Base-by-base conservation (phyloP, 1,140 invertebrate genomes). In the Grapholita molesta region DNA sequence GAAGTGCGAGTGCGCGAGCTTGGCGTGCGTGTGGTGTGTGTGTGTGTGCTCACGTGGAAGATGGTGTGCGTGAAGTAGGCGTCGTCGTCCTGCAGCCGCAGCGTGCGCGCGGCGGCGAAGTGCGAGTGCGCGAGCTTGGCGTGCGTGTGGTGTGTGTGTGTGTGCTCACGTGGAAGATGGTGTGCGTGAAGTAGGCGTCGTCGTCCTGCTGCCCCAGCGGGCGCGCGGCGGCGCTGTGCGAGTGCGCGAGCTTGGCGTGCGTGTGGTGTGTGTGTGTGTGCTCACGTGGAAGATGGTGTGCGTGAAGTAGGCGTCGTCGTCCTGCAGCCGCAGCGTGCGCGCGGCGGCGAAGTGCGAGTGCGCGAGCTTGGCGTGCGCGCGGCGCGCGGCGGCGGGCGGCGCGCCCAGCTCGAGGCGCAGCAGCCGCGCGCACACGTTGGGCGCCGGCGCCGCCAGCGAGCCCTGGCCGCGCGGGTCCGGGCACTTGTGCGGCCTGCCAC, bases 311-410 rank as follows among this genome's bases (percentile, higher is more conserved):
- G 95, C 94, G 74, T 97, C 96, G 72, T 96, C 95, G 73, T 96
- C 95, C 12, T 95, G 94, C 32, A 95, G 93, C 66, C 97, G 93
- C 80, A 98, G 96, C 6, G 95, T 96, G 78, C 96, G 95, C 55
- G 96, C 94, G n/a, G 97, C 96, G 83, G 96, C 95, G 89, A 99
- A 99, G 82, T 96, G 93, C 77, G 97, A 96, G 91, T 99, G 98
- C 66, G 98, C 95, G 67, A 97, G 95, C 77, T 96, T 94, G 53
- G 96, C 93, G 91, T 98, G 95, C 61, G 96, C 92, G 77, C 95
- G 94, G 92, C 21, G 94, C 79, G 71, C 93, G 86, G 68, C 93
- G 86, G 66, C 93, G 3, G 97, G 93, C 1, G 38, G 38, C 0
- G 92, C 92, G 15, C 96, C 95, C 5, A 96, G 93, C 71, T 94